phyloP scores from a whole-genome alignment of 2,113 vertebrate species.

The Ifrita kowaldi region DNA sequence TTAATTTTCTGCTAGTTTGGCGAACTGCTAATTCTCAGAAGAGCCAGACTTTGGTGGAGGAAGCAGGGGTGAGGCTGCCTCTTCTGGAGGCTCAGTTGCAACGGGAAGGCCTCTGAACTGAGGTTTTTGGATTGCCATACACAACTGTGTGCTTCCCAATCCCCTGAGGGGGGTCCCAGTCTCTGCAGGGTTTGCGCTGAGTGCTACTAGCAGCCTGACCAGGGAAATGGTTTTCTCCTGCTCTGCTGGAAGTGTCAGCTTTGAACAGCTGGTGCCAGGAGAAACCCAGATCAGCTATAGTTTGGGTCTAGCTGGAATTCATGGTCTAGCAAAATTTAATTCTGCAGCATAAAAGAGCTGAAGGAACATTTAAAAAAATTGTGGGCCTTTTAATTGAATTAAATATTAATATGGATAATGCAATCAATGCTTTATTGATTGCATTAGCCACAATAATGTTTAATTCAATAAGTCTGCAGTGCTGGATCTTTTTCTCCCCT shows the following conservation, averaged over 20 bases:
- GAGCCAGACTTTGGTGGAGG: not conserved
- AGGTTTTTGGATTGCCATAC: not conserved
- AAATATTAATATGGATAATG: constrained; percentile 44
- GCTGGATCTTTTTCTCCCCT: not conserved
- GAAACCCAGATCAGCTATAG: not conserved
- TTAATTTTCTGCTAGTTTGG: not conserved
- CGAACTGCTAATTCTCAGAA: not conserved
- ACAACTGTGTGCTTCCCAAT: accelerated
- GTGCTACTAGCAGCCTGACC: not conserved
- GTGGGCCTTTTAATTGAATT: constrained; percentile 19
- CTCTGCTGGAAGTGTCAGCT: not conserved
- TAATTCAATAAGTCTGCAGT: constrained; percentile 32
- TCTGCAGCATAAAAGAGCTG: not conserved
- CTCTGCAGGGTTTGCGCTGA: not conserved
- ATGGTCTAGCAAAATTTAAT: not conserved
- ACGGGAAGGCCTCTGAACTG: not conserved
- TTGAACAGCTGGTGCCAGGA: not conserved
- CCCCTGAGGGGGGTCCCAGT: not conserved
- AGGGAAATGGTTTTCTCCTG: not conserved
- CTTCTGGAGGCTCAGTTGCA: not conserved
- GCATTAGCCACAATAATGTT: constrained; percentile 27
- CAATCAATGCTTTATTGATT: constrained; percentile 42
- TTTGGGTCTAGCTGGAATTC: not conserved
- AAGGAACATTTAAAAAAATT: not conserved
- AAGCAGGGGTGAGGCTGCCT: not conserved